Base-by-base conservation (phyloP, 2,113 vertebrate genomes). In the Campylomormyrus numenius region DNA sequence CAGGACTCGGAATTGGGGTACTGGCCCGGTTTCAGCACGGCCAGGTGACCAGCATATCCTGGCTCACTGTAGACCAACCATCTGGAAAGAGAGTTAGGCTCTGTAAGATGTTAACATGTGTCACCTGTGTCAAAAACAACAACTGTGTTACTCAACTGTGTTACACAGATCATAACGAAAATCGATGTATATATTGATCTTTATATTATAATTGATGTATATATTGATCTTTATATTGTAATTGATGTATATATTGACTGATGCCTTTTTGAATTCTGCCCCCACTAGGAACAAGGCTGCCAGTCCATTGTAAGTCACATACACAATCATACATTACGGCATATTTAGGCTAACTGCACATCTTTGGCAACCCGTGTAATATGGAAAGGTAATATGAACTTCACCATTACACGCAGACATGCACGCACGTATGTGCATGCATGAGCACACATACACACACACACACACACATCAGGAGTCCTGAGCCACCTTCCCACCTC, bases 51-150 rank as follows among this genome's bases (percentile, higher is more conserved):
- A 91, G 97, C 95, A 91, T 97, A 98, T 49, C 96, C 97, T 15
- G 97, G 96, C 80, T 99, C 97, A 94, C 98, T 97, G 93, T 97
- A 99, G 91, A 99, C 93, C 88, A 98, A 91, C 98, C 98, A 99
- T 90, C 98, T 99, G 13, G 21, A n/a, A 89, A 48, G 66, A 48
- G 8, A 48, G 39, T 24, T 19, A 66, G 50, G 53, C 1, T 74
- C 48, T 6, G 46, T 49, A n/a, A 49, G 21, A 35, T 10, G 10
- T 19, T 70, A 24, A 45, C 3, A 77, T 77, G 7, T 52, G 27
- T 49, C 27, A 8, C 7, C 21, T n/a, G n/a, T 74, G 3, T 46
- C 46, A 50, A 21, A 13, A n/a, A 27, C 24, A 46, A 50, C 5
- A 83, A 31, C 6, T 19, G 39, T 83, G 13, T 21, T 19, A 19